Conservation (phyloP, 2,797 vertebrate species). For the Erethizon dorsatum region DNA sequence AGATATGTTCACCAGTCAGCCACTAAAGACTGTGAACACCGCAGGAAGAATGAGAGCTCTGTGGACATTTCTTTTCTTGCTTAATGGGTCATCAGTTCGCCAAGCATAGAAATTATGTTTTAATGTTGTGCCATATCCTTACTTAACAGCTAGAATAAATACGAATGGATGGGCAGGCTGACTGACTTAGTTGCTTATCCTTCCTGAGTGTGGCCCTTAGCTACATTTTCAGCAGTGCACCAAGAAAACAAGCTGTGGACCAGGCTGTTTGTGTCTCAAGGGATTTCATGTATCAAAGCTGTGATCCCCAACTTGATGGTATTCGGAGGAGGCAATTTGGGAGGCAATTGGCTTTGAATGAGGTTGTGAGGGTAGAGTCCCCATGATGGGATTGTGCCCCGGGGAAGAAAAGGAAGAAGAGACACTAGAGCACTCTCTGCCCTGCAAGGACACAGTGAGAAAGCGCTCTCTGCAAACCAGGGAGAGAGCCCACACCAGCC, state of each 20-base stretch:
- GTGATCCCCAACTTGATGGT: not conserved
- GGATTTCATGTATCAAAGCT: not conserved
- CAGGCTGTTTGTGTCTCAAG: not conserved
- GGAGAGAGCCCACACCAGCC: not conserved
- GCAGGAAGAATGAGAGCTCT: not conserved
- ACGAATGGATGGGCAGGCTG: not conserved
- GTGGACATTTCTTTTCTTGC: not conserved
- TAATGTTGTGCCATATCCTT: slow-evolving; percentile 13
- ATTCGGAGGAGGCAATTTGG: not conserved
- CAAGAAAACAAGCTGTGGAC: not conserved
- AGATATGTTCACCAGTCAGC: not conserved
- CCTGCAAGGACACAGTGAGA: not conserved
- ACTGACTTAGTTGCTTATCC: not conserved
- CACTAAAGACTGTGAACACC: not conserved
- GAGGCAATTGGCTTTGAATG: not conserved
- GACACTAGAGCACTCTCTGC: not conserved
- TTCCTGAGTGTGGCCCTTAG: not conserved
- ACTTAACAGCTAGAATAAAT: slow-evolving; percentile 36
- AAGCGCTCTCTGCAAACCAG: not conserved
- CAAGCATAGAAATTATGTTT: not conserved
- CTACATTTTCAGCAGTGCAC: not conserved
- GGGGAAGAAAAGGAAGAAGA: not conserved
- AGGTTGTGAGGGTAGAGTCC: not conserved
- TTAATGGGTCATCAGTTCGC: not conserved
- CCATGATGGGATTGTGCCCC: not conserved